Conservation (phyloP, 2,888 invertebrate species). For the Lycocerus yunnanus region DNA sequence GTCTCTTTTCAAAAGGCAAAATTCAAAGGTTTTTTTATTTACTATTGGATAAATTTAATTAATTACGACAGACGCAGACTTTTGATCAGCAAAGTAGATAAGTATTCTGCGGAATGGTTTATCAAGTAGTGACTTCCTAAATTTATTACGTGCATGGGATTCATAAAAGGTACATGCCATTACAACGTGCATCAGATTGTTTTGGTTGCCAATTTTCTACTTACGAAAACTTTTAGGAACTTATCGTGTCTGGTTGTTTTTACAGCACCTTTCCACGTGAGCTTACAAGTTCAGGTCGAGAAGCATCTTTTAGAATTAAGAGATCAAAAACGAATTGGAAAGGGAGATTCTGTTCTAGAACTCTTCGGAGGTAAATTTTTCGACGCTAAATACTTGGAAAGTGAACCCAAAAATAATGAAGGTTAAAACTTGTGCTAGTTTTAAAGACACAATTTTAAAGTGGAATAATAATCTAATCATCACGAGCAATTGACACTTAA, state of each 20-base stretch:
- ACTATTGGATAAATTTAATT: background rate
- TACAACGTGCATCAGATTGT: background rate
- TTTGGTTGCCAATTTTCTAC: background rate
- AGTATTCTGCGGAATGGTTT: background rate
- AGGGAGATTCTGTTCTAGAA: no score
- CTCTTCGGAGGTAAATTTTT: no score
- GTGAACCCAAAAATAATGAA: background rate
- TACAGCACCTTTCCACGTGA: background rate
- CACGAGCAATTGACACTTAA: background rate
- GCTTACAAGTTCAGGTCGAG: no score
- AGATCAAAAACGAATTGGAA: background rate
- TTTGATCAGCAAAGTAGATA: background rate
- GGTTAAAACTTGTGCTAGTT: background rate
- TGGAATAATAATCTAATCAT: conserved; percentile 1
- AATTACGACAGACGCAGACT: background rate
- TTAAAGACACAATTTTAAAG: background rate
- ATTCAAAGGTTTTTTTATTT: background rate
- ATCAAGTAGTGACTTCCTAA: background rate
- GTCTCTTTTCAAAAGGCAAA: background rate
- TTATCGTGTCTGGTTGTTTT: no score
- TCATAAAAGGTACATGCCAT: background rate
- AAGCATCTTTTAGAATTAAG: no score
- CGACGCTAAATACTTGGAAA: background rate
- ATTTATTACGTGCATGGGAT: background rate
- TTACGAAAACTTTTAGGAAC: background rate